phyloP scores from a whole-genome alignment of 2,797 vertebrate species.

The Xerus rutilus region DNA sequence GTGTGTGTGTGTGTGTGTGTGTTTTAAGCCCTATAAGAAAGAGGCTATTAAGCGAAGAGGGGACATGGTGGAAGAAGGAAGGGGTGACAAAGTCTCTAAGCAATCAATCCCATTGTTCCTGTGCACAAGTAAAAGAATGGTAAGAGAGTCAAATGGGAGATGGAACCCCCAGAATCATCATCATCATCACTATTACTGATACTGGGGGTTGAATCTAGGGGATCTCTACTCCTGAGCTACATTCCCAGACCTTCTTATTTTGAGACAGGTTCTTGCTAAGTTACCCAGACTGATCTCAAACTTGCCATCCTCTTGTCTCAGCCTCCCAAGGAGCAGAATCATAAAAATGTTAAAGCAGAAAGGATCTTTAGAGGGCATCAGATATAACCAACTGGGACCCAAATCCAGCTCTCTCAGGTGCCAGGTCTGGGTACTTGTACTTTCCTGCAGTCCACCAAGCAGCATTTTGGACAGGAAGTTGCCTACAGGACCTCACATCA shows the following conservation, averaged over 20 bases:
- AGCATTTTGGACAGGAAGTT: background rate
- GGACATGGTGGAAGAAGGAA: background rate
- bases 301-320: background rate
- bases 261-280: background rate
- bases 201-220: background rate
- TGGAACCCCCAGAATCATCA: background rate
- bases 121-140: background rate
- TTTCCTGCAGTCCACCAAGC: background rate
- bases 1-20: no score
- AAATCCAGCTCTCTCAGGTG: background rate
- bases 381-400: background rate
- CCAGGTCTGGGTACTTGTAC: background rate
- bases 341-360: constrained; percentile 12
- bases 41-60: background rate
- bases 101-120: background rate
- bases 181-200: no score
- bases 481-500: fast-evolving
- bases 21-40: background rate
- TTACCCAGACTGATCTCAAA: background rate
- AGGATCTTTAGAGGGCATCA: background rate
- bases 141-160: background rate
- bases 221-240: background rate
- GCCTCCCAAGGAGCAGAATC: background rate
- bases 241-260: background rate
- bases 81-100: background rate